These are phyloP conservation scores for Heliopora coerulea DNA, from an alignment of 92 coral and sea anemone species.

Conservation along the genomic window DNA sequence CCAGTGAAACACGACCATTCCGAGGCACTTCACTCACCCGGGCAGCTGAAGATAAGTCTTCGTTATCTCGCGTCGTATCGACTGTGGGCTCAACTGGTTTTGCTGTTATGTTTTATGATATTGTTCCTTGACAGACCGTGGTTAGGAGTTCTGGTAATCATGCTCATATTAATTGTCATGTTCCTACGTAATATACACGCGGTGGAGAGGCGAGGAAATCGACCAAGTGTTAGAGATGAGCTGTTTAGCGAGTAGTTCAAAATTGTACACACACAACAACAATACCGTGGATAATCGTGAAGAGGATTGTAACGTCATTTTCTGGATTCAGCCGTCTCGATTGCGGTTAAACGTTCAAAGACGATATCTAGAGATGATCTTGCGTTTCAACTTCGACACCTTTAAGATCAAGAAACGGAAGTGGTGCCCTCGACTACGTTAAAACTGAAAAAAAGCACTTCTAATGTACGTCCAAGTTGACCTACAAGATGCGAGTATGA, in stretches of 20 bases:
- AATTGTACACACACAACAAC: too few relatives aligned
- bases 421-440: too few relatives aligned
- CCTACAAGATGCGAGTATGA: too few relatives aligned
- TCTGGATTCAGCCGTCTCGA: too few relatives aligned
- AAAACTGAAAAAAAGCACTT: too few relatives aligned
- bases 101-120: slow-evolving; percentile 48
- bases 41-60: slow-evolving; percentile 77
- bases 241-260: background rate
- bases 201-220: background rate
- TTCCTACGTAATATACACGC: slow-evolving; percentile 27
- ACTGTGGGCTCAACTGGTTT: slow-evolving; percentile 65
- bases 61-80: slow-evolving; percentile 91
- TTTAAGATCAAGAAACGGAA: too few relatives aligned
- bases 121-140: slow-evolving; percentile 29
- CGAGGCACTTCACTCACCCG: slow-evolving; percentile 39
- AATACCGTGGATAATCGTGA: too few relatives aligned
- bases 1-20: slow-evolving; percentile 48
- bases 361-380: too few relatives aligned
- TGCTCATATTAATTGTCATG: slow-evolving; percentile 2
- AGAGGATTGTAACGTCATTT: too few relatives aligned
- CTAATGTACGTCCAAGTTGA: too few relatives aligned
- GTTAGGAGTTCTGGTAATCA: background rate
- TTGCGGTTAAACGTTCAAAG: too few relatives aligned
- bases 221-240: background rate
- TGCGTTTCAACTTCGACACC: too few relatives aligned